Base-by-base conservation (phyloP, 2,797 vertebrate genomes). In the Rhynchonycteris naso region DNA sequence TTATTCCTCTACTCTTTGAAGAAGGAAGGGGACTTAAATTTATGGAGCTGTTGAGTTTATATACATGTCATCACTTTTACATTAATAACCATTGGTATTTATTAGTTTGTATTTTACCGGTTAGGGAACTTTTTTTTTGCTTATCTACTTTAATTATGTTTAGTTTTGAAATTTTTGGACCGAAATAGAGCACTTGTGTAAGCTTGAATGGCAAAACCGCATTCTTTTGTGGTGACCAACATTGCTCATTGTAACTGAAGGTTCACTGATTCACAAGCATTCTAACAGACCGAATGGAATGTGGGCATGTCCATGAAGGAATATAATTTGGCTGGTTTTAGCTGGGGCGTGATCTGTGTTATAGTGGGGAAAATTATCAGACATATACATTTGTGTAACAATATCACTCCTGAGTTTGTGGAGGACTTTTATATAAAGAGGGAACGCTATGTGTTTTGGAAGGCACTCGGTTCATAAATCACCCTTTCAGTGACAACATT, bases 261-360 rank as follows among this genome's bases (percentile, higher is more conserved):
- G 98, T 98, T 7, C 7, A 52, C 30, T 78, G 83, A 21, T 88
- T 96, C 69, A 93, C 87, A 86, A 91, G 86, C 92, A 72, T 92
- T 66, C 94, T 92, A 95, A 96, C 54, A 88, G 91, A 88, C 63
- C 76, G 94, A 95, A 89, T 98, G 98, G 98, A 98, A 98, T 98
- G 98, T 98, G 97, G 43, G 43, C 59, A 2, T 83, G 43, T 12
- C 2, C 81, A 47, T 88, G 61, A 74, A 24, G 54, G 90, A 95
- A 82, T 76, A 75, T 80, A 94, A 18, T 47, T 79, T 80, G 72
- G 80, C 56, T 26, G 58, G 68, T 89, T 94, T 30, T 93, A 56
- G 43, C 38, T 68, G 54, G 22, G 61, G 7, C 78, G 47, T 63
- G 59, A 71, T 33, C 15, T 19, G 28, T 71, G 82, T 92, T 86